These are phyloP conservation scores for Periophthalmus modestus DNA, from an alignment of 2,113 vertebrate species.

Conservation along the genomic window DNA sequence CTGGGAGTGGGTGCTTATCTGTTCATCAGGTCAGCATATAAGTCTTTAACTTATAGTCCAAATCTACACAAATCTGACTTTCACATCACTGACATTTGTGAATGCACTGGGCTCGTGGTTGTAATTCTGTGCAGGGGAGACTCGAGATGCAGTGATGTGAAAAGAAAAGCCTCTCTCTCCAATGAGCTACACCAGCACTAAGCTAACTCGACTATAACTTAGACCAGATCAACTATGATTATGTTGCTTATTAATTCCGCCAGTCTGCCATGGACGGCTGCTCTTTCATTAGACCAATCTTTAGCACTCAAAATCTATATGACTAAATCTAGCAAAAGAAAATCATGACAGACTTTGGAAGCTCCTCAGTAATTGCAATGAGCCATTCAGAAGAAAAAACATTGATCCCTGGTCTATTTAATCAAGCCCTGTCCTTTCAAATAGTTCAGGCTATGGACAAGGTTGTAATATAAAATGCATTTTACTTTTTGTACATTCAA, in stretches of 20 bases:
- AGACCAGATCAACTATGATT: constrained; percentile 55
- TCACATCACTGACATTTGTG: not conserved
- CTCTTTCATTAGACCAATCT: constrained; percentile 61
- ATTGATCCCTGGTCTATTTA: constrained; percentile 51
- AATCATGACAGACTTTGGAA: constrained; percentile 38
- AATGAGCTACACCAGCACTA: constrained; percentile 21
- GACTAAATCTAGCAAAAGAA: constrained; percentile 46
- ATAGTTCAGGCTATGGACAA: constrained; percentile 27
- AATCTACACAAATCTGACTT: not conserved
- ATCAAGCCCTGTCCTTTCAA: constrained; percentile 49
- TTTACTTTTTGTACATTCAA: constrained; percentile 49
- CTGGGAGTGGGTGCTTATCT: not conserved
- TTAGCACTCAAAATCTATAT: constrained; percentile 47
- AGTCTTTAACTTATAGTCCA: not conserved
- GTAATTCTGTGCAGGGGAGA: constrained; percentile 33
- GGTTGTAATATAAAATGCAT: constrained; percentile 35
- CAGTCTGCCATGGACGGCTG: constrained; percentile 53
- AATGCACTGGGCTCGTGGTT: constrained; percentile 22
- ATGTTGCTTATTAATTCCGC: constrained; percentile 65
- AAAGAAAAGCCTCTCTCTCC: constrained; percentile 43
- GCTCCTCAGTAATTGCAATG: constrained; percentile 46
- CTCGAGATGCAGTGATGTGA: constrained; percentile 51
- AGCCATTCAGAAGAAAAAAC: constrained; percentile 52
- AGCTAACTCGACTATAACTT: constrained; percentile 47
- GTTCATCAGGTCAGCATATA: not conserved